Percentiles rank a stretch among this genome's conserved stretches.
Conservation (phyloP, 1,140 invertebrate genomes). For the Tetramorium simillimum region DNA sequence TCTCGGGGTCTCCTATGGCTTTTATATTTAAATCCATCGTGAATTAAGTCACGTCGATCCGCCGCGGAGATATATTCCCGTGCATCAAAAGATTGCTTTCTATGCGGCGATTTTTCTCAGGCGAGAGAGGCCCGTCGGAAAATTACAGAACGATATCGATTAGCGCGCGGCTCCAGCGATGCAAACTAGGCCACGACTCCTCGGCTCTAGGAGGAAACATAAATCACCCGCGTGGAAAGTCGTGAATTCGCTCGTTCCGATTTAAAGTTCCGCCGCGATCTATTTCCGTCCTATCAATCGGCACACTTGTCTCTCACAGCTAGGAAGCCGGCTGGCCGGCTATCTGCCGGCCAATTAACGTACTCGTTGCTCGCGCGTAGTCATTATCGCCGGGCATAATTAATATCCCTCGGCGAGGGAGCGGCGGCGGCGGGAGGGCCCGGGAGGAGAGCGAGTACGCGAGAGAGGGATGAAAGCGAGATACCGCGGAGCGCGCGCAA, state of each 20-base stretch:
- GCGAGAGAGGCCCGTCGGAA: slow-evolving; percentile 23
- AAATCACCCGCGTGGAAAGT: slow-evolving; percentile 48
- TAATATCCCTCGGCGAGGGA: slow-evolving; percentile 67
- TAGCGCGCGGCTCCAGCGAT: slow-evolving; percentile 28
- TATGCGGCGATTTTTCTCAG: slow-evolving; percentile 4
- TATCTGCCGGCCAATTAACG: slow-evolving; percentile 73
- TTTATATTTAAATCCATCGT: neutral
- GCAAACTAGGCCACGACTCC: slow-evolving; percentile 52
- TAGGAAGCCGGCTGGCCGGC: slow-evolving; percentile 48
- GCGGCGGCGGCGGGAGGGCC: slow-evolving; percentile 51
- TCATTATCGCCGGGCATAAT: slow-evolving; percentile 72
- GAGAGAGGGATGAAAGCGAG: slow-evolving; percentile 63
- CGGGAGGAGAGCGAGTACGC: slow-evolving; percentile 11
- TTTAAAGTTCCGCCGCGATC: slow-evolving; percentile 56
- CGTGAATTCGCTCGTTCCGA: slow-evolving; percentile 56
- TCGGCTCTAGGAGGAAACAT: slow-evolving; percentile 54
- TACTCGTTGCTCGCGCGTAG: slow-evolving; percentile 64
- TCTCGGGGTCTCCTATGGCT: neutral
- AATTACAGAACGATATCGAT: slow-evolving; percentile 58
- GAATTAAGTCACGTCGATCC: neutral
- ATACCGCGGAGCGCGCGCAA: slow-evolving; percentile 53
- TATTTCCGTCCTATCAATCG: slow-evolving; percentile 70
- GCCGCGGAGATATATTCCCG: neutral
- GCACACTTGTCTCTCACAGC: slow-evolving; percentile 54
- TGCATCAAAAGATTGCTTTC: neutral